Conservation (phyloP, 2,113 vertebrate species). For the Chamaetylas fuelleborni region DNA sequence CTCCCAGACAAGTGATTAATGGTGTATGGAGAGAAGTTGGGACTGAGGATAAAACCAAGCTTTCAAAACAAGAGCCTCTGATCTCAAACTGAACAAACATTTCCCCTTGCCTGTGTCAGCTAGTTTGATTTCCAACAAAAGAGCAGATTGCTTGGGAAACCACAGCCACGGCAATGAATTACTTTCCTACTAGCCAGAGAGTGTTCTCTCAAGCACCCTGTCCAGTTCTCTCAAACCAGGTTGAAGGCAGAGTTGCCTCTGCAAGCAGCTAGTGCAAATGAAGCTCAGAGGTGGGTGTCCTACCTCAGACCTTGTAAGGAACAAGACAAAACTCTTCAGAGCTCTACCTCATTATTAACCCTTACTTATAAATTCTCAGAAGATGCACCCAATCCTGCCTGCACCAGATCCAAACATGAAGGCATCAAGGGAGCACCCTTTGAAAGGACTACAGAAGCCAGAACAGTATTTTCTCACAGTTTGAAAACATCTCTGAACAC, state of each 20-base stretch:
- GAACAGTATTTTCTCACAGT: background rate
- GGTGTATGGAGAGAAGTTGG: background rate
- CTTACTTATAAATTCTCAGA: background rate
- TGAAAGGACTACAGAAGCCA: background rate
- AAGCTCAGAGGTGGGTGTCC: background rate
- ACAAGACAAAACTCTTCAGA: background rate
- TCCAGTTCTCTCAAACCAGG: background rate
- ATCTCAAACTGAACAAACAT: conserved; percentile 39
- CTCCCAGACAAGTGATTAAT: conserved; percentile 41
- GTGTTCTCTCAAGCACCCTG: background rate
- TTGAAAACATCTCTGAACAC: background rate
- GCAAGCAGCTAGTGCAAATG: background rate
- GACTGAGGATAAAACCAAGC: background rate
- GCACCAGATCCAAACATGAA: background rate
- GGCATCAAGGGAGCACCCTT: background rate
- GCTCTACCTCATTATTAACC: background rate
- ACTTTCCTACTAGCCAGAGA: background rate
- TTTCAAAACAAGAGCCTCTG: conserved; percentile 62
- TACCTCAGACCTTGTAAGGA: background rate
- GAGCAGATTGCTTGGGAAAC: conserved; percentile 3
- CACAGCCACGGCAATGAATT: background rate
- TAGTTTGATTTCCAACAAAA: background rate
- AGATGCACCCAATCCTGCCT: background rate
- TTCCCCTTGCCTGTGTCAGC: conserved; percentile 43
- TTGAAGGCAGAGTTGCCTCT: background rate